phyloP scores from a whole-genome alignment of 2,888 invertebrate species.

The Druceiella hillmani region DNA sequence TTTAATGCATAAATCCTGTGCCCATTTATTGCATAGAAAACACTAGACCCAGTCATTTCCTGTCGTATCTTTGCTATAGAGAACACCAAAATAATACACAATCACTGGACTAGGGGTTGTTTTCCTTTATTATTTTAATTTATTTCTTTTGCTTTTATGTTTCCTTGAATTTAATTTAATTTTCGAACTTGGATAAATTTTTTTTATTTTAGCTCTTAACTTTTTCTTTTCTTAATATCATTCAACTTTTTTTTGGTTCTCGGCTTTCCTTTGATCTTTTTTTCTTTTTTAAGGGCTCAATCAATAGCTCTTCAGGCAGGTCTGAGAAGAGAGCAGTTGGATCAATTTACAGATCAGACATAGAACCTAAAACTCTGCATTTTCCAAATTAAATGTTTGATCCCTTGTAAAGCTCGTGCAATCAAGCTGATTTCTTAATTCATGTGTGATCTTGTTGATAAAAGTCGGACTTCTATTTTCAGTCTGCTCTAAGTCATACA shows the following conservation, averaged over 20 bases:
- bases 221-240: too few relatives aligned
- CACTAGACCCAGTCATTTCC: conserved; percentile 8
- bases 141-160: conserved; percentile 3
- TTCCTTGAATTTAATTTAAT: too few relatives aligned
- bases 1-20: conserved; percentile 5
- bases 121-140: conserved; percentile 5
- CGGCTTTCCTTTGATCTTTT: too few relatives aligned
- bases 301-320: too few relatives aligned
- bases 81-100: conserved; percentile 2
- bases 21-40: conserved; percentile 5
- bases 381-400: conserved; percentile 3
- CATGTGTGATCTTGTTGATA: neutral
- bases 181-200: too few relatives aligned
- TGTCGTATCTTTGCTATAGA: conserved; percentile 4
- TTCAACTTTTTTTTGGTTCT: too few relatives aligned
- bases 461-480: neutral
- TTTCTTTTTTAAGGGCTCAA: conserved; percentile 6
- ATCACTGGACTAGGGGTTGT: conserved; percentile 3
- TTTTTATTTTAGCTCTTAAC: too few relatives aligned
- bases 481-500: too few relatives aligned
- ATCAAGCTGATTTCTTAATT: conserved; percentile 1
- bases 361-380: conserved; percentile 5
- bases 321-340: conserved; percentile 3
- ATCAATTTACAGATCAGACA: conserved; percentile 5
- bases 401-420: too few relatives aligned